Evolutionary conservation across 1,140 invertebrate genomes (phyloP).

Genomic region (Ceratitis capitata): DNA sequence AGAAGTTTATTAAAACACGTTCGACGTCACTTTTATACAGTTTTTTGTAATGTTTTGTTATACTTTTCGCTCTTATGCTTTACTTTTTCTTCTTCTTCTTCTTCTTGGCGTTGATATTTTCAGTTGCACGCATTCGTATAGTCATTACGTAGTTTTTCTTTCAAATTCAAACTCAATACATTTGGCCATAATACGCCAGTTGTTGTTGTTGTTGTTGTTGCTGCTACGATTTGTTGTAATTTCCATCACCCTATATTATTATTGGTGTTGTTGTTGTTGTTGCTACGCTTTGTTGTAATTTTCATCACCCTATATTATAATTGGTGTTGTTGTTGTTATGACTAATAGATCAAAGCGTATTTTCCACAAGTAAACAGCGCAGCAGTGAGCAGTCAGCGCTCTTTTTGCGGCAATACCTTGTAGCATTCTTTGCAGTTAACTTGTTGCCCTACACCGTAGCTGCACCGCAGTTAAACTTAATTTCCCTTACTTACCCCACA

Average conservation of each 20-base stretch:
- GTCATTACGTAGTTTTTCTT: no score
- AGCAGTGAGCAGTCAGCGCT: no score
- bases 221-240: conserved; percentile 14
- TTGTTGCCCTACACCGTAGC: background rate
- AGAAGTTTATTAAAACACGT: conserved; percentile 24
- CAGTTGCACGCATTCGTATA: no score
- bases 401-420: background rate
- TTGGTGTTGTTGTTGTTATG: background rate
- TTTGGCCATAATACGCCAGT: background rate
- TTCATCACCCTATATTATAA: no score
- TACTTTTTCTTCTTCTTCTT: background rate
- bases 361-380: background rate
- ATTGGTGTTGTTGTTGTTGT: background rate
- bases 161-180: background rate
- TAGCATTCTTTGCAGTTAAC: background rate
- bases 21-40: background rate
- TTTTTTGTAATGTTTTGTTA: background rate
- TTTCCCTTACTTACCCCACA: background rate
- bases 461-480: no score
- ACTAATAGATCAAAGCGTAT: background rate
- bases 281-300: conserved; percentile 14
- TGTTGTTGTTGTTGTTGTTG: background rate
- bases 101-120: background rate
- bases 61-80: background rate
- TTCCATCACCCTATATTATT: background rate